A percentile compares a stretch with the other conserved stretches of the same genome.
Conservation (phyloP, 2,797 vertebrate species). For the Acanthornis magna region DNA sequence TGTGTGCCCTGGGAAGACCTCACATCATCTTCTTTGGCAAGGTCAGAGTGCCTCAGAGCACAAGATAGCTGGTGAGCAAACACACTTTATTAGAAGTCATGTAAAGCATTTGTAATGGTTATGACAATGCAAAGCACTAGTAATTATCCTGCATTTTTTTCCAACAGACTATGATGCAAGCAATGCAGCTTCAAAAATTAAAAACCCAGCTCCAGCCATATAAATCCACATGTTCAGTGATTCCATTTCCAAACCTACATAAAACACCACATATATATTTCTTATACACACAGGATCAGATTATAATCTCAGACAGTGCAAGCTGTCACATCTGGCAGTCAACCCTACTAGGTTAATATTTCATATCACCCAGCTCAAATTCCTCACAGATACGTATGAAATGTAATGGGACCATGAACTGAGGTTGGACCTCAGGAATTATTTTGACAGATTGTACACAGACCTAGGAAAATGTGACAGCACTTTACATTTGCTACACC, state of each 20-base stretch:
- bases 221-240: slow-evolving; percentile 15
- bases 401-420: background rate
- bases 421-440: slow-evolving; percentile 22
- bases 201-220: background rate
- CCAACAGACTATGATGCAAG: background rate
- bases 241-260: slow-evolving; percentile 18
- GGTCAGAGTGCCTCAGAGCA: slow-evolving; percentile 46
- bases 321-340: slow-evolving; percentile 45
- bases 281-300: slow-evolving; percentile 6
- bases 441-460: slow-evolving; percentile 51
- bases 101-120: slow-evolving; percentile 39
- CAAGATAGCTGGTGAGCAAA: slow-evolving; percentile 40
- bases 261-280: slow-evolving; percentile 15
- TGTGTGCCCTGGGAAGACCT: slow-evolving; percentile 53
- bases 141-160: background rate
- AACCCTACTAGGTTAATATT: slow-evolving; percentile 18
- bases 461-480: slow-evolving; percentile 21
- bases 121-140: slow-evolving; percentile 12
- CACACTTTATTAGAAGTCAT: slow-evolving; percentile 48
- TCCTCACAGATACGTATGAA: background rate
- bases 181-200: slow-evolving; percentile 8
- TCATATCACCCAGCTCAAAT: slow-evolving; percentile 18
- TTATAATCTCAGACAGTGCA: slow-evolving; percentile 47
- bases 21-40: slow-evolving; percentile 45
- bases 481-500: background rate